These are phyloP conservation scores for Oryctolagus cuniculus DNA, from an alignment of 2,113 vertebrate genomes.

Conservation along the genomic window mOryCun1.1 NC_091443.1:111912501-111913000, in stretches of 20 bases:
- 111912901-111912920: neutral
- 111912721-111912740: neutral
- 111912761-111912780: neutral
- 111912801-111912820: neutral
- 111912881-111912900: neutral
- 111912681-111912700: neutral
- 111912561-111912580: neutral
- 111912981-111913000: too few relatives aligned
- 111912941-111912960: neutral
- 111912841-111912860: neutral
- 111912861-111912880: neutral
- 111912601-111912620: neutral
- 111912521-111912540: conserved; percentile 28
- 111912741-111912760: neutral
- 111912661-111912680: neutral
- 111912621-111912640: neutral
- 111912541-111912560: neutral
- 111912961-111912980: neutral
- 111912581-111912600: neutral
- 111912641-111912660: neutral
- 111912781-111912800: neutral
- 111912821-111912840: neutral
- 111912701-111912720: neutral
- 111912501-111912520: conserved; percentile 2
- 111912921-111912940: neutral